phyloP scores from a whole-genome alignment of 2,888 invertebrate species.

The Drosophila barbarae region DNA sequence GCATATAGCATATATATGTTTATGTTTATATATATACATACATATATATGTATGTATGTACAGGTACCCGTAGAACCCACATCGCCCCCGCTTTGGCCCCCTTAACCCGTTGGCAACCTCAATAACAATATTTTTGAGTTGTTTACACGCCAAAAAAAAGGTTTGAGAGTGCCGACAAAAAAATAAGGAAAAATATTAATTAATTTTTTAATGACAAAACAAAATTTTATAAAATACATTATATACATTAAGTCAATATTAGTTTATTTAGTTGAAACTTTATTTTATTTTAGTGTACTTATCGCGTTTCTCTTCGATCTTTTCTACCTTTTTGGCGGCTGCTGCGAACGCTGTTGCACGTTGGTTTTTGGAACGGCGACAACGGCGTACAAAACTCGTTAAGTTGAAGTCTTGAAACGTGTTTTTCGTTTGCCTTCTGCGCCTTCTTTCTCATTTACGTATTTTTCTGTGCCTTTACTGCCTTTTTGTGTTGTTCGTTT shows the following conservation, averaged over 20 bases:
- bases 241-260: not conserved
- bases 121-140: slow-evolving; percentile 60
- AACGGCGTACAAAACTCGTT: slow-evolving; percentile 55
- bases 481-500: slow-evolving; percentile 12
- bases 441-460: slow-evolving; percentile 48
- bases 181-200: no score
- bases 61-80: slow-evolving; percentile 13
- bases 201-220: no score
- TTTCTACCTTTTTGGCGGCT: slow-evolving; percentile 48
- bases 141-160: slow-evolving; percentile 1
- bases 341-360: slow-evolving; percentile 45
- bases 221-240: no score
- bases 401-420: slow-evolving; percentile 66
- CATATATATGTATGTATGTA: not conserved
- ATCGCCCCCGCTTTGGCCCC: slow-evolving; percentile 26
- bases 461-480: slow-evolving; percentile 28
- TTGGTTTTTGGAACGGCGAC: slow-evolving; percentile 50
- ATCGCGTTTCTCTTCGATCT: slow-evolving; percentile 39
- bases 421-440: slow-evolving; percentile 48
- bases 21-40: not conserved
- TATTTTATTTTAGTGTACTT: slow-evolving; percentile 44
- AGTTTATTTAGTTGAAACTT: slow-evolving; percentile 24
- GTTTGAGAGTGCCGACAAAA: not conserved
- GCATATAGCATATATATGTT: not conserved
- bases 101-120: slow-evolving; percentile 52